Evolutionary conservation across 2,888 invertebrate species (phyloP).

Genomic region (Rhabditophanes sp.): DNA sequence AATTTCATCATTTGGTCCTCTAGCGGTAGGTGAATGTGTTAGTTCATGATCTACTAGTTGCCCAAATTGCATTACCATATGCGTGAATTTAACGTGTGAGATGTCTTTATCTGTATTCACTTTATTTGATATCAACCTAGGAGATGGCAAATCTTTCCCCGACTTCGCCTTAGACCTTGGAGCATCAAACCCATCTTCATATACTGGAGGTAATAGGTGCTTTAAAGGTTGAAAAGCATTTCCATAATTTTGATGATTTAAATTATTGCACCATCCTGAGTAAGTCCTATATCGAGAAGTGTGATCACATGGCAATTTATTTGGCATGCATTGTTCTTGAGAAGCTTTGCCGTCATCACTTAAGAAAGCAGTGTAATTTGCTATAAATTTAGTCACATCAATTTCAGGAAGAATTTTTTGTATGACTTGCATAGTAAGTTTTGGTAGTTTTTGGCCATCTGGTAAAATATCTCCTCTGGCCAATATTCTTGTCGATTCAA

Average conservation of each 20-base stretch:
- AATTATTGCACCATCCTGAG: constrained; percentile 76
- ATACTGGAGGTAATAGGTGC: constrained; percentile 52
- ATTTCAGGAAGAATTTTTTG: constrained; percentile 20
- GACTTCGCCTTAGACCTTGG: constrained; percentile 22
- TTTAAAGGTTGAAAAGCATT: constrained; percentile 37
- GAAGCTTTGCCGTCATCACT: constrained; percentile 24
- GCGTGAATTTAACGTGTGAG: constrained; percentile 40
- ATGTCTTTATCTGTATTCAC: constrained; percentile 34
- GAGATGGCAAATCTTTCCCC: constrained; percentile 23
- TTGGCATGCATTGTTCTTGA: constrained; percentile 30
- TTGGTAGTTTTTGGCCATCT: constrained; percentile 14
- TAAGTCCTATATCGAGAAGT: constrained; percentile 58
- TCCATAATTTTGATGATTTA: constrained; percentile 33
- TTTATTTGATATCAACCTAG: constrained; percentile 35
- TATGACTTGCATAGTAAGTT: constrained; percentile 13
- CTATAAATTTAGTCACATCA: constrained; percentile 30
- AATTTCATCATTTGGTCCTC: constrained; percentile 41
- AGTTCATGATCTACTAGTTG: constrained; percentile 56
- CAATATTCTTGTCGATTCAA: constrained; percentile 23
- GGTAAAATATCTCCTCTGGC: constrained; percentile 5
- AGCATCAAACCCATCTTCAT: constrained; percentile 57
- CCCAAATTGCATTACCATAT: constrained; percentile 70
- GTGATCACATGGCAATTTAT: constrained; percentile 43
- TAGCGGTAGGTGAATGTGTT: constrained; percentile 38
- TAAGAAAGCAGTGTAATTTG: constrained; percentile 39